A percentile compares a stretch with the other conserved stretches of the same genome.
phyloP scores from a whole-genome alignment of 2,888 invertebrate species.

The Tillus elongatus region DNA sequence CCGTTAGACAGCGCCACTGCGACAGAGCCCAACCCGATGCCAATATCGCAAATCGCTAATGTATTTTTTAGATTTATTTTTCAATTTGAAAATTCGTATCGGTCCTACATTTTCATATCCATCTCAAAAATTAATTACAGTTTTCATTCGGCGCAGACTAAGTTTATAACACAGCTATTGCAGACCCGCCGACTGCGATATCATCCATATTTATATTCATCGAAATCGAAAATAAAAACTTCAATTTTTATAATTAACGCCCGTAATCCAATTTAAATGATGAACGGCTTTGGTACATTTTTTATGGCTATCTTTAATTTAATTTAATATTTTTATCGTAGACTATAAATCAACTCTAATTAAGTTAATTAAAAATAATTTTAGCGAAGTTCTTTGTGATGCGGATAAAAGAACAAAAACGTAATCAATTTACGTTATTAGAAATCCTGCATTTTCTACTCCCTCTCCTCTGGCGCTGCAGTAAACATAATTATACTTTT shows the following conservation, averaged over 20 bases:
- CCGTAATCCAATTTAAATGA: constrained; percentile 34
- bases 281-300: constrained; percentile 27
- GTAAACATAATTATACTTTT: constrained; percentile 21
- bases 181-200: too few relatives aligned
- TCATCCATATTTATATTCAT: too few relatives aligned
- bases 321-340: constrained; percentile 43
- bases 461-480: constrained; percentile 17
- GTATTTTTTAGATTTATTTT: too few relatives aligned
- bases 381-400: constrained; percentile 36
- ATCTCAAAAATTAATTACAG: too few relatives aligned
- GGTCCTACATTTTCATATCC: too few relatives aligned
- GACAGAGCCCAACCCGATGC: too few relatives aligned
- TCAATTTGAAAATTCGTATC: too few relatives aligned
- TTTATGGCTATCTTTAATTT: constrained; percentile 41
- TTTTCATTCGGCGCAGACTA: too few relatives aligned
- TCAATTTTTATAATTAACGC: constrained; percentile 35
- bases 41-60: too few relatives aligned
- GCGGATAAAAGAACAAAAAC: constrained; percentile 33
- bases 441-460: constrained; percentile 27
- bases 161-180: too few relatives aligned
- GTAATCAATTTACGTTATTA: constrained; percentile 39
- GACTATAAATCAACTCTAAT: constrained; percentile 42
- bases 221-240: constrained; percentile 24
- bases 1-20: too few relatives aligned
- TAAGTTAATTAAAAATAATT: constrained; percentile 42